phyloP scores from a whole-genome alignment of 2,888 invertebrate species.

The Oithona nana region DNA sequence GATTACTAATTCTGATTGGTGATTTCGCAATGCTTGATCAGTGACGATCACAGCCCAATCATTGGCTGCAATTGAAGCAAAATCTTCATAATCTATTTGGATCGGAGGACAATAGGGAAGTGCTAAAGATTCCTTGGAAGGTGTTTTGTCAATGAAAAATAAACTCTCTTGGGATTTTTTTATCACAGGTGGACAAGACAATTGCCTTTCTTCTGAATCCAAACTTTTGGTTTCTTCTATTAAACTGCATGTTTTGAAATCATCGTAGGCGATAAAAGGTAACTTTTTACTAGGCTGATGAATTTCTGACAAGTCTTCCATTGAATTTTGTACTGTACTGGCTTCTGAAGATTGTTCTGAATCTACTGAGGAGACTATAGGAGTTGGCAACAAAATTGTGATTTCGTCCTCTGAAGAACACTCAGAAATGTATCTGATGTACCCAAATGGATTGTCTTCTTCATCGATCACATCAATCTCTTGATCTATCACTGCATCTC shows the following conservation, averaged over 20 bases:
- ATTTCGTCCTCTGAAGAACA: background rate
- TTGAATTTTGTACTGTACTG: background rate
- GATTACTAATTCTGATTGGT: background rate
- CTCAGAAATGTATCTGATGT: background rate
- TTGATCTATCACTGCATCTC: background rate
- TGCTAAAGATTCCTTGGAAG: background rate
- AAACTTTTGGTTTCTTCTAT: background rate
- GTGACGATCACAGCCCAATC: background rate
- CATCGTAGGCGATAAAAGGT: too few species aligned
- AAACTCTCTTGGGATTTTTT: background rate
- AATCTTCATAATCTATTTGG: background rate
- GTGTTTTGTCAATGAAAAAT: background rate
- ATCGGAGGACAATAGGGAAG: background rate
- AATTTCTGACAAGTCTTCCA: background rate
- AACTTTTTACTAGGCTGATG: background rate
- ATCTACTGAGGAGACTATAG: background rate
- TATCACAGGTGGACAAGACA: background rate
- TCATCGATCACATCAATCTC: too few species aligned
- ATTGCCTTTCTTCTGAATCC: background rate
- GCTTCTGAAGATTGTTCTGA: background rate
- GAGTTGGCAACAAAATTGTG: background rate
- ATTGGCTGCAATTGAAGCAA: background rate
- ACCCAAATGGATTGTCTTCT: background rate
- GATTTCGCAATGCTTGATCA: background rate
- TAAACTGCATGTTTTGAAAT: too few species aligned